phyloP scores from a whole-genome alignment of 2,797 vertebrate genomes.

The Falco peregrinus region DNA sequence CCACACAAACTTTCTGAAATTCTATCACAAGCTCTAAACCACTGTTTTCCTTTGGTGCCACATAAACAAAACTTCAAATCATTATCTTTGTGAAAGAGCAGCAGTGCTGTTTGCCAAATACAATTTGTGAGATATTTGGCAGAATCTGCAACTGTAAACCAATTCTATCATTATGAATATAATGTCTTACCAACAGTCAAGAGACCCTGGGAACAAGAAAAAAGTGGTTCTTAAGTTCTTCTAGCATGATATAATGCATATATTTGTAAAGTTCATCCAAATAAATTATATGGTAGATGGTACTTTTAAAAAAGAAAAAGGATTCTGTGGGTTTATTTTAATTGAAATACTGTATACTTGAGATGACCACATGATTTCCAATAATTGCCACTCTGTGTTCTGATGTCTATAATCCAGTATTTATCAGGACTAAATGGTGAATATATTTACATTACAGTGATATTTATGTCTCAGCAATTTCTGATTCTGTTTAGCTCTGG shows the following conservation, averaged over 20 bases:
- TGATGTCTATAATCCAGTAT: constrained; percentile 30
- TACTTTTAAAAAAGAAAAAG: constrained; percentile 19
- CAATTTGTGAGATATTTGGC: constrained; percentile 60
- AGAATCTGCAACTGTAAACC: constrained; percentile 25
- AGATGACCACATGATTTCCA: constrained; percentile 27
- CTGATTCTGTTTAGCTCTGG: not conserved
- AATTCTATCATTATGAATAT: constrained; percentile 47
- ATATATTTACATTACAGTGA: constrained; percentile 41
- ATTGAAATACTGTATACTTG: constrained; percentile 40
- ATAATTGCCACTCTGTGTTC: constrained; percentile 44
- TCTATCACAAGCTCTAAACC: constrained; percentile 22
- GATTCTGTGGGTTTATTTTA: constrained; percentile 17
- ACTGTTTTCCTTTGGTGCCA: constrained; percentile 42
- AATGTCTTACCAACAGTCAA: constrained; percentile 28
- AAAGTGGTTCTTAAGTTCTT: constrained; percentile 56
- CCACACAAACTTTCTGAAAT: not conserved
- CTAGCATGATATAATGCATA: constrained; percentile 30
- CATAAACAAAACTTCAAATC: constrained; percentile 36
- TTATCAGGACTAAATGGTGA: constrained; percentile 54
- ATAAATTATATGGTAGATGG: constrained; percentile 58
- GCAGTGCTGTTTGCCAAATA: constrained; percentile 30
- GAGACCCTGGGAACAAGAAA: constrained; percentile 57
- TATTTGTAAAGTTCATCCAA: constrained; percentile 28
- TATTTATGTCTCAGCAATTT: constrained; percentile 35
- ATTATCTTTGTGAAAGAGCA: constrained; percentile 45